Percentiles rank a stretch among this genome's conserved stretches.
Evolutionary conservation across 2,797 vertebrate genomes (phyloP).

Genomic region (Emydoidea blandingii): DNA sequence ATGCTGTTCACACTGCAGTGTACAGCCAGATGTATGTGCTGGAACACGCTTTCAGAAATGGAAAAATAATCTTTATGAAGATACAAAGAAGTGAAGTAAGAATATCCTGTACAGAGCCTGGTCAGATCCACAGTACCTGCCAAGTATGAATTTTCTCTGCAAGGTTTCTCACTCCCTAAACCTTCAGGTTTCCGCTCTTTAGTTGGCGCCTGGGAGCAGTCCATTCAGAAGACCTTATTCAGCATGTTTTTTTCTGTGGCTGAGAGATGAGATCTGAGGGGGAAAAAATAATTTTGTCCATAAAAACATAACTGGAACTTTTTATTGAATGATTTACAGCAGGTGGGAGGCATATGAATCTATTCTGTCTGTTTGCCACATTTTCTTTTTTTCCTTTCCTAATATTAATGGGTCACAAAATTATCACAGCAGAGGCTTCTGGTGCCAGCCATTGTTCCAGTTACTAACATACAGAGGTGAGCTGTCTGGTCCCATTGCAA

Average conservation of each 20-base stretch:
- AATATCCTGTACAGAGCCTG: slow-evolving; percentile 72
- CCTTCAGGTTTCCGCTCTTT: slow-evolving; percentile 49
- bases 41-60: slow-evolving; percentile 48
- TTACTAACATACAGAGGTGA: not conserved
- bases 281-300: slow-evolving; percentile 42
- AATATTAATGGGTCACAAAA: not conserved
- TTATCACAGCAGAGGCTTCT: slow-evolving; percentile 25
- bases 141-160: slow-evolving; percentile 6
- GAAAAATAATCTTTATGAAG: slow-evolving; percentile 74
- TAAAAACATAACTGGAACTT: slow-evolving; percentile 22
- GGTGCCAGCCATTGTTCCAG: slow-evolving; percentile 22
- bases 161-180: slow-evolving; percentile 59
- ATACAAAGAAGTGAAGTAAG: slow-evolving; percentile 66
- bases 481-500: not conserved
- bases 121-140: slow-evolving; percentile 61
- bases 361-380: slow-evolving; percentile 41
- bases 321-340: slow-evolving; percentile 37
- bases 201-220: slow-evolving; percentile 45
- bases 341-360: slow-evolving; percentile 62
- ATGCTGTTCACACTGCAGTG: slow-evolving; percentile 61
- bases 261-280: slow-evolving; percentile 47
- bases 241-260: slow-evolving; percentile 58
- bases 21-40: slow-evolving; percentile 72
- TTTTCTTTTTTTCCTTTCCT: slow-evolving; percentile 21
- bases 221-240: slow-evolving; percentile 45